These are phyloP conservation scores for Bimastos eiseni DNA, from an alignment of 2,888 invertebrate species.

Conservation along the genomic window DNA sequence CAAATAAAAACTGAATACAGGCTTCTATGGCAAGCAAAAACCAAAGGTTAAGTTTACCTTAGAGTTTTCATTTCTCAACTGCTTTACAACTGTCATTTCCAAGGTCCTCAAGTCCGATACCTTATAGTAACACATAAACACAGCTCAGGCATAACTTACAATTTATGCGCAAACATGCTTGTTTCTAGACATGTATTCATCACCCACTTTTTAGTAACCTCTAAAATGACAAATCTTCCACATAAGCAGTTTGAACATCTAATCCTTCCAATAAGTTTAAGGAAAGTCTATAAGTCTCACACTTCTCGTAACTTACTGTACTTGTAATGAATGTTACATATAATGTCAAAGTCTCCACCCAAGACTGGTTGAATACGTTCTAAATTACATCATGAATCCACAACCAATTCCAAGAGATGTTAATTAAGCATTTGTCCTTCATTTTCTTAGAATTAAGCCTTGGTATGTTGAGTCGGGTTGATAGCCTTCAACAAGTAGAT, in stretches of 20 bases:
- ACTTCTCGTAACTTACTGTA: too few species aligned
- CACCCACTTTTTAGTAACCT: background rate
- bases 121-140: background rate
- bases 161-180: background rate
- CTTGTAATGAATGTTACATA: background rate
- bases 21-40: background rate
- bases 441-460: background rate
- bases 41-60: slow-evolving; percentile 22
- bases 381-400: background rate
- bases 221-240: too few species aligned
- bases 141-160: background rate
- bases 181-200: background rate
- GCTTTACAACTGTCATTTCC: slow-evolving; percentile 20
- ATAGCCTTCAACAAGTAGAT: too few species aligned
- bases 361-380: background rate
- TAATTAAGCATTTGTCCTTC: background rate
- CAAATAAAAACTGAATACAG: background rate
- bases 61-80: slow-evolving; percentile 20
- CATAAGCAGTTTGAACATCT: too few species aligned
- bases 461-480: background rate
- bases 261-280: background rate
- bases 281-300: too few species aligned
- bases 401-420: background rate
- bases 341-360: background rate
- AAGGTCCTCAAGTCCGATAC: background rate